These are phyloP conservation scores for Caiman crocodilus DNA, from an alignment of 2,797 vertebrate species.

Conservation along the genomic window DNA sequence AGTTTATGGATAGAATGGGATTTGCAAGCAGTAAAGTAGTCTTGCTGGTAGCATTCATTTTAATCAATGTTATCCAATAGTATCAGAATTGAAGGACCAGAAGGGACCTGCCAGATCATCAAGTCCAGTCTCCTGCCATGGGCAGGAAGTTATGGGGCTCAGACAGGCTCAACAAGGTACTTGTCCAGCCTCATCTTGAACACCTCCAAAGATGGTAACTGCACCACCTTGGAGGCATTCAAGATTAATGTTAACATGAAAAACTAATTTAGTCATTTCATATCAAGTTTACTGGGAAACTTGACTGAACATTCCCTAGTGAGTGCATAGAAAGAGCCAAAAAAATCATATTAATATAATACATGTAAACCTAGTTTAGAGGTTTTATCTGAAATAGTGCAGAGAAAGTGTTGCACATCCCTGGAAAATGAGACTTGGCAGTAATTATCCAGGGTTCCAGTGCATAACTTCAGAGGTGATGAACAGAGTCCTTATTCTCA, in stretches of 20 bases:
- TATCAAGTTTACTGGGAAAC: background rate
- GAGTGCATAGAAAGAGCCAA: background rate
- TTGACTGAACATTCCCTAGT: background rate
- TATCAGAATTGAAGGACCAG: too few relatives aligned
- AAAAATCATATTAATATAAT: slow-evolving; percentile 26
- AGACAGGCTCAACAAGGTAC: too few relatives aligned
- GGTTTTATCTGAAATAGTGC: background rate
- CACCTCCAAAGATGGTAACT: too few relatives aligned
- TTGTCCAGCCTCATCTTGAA: too few relatives aligned
- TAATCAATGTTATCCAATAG: background rate
- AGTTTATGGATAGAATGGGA: background rate
- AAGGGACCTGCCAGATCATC: too few relatives aligned
- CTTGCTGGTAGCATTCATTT: background rate
- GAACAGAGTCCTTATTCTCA: slow-evolving; percentile 39
- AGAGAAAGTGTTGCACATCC: background rate
- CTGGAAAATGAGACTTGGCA: slow-evolving; percentile 7
- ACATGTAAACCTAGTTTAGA: too few relatives aligned
- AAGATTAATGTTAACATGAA: background rate
- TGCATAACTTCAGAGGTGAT: slow-evolving; percentile 57
- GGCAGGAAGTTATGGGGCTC: too few relatives aligned
- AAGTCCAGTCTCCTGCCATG: too few relatives aligned
- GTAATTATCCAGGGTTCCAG: slow-evolving; percentile 40
- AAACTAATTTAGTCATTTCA: background rate
- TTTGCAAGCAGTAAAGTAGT: accelerated
- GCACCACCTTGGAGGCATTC: too few relatives aligned